Conservation (phyloP, 1,140 invertebrate species). For the Zaprionus lachaisei region DNA sequence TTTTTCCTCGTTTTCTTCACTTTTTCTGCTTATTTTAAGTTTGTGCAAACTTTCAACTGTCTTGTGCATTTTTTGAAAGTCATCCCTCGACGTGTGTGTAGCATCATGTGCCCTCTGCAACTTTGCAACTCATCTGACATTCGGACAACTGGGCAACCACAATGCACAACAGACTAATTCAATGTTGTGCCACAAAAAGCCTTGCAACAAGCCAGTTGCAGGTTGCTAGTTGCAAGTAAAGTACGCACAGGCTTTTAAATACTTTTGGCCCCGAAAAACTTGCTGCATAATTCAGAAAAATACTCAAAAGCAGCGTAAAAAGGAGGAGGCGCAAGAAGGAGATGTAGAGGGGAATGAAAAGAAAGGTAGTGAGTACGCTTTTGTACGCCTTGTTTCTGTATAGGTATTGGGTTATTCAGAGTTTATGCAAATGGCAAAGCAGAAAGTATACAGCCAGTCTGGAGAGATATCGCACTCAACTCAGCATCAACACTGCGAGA, state of each 20-base stretch:
- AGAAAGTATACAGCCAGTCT: background rate
- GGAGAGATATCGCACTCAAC: background rate
- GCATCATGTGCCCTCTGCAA: conserved; percentile 8
- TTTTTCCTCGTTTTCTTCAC: background rate
- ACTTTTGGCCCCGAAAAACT: conserved; percentile 53
- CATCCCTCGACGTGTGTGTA: background rate
- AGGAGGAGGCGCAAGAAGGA: background rate
- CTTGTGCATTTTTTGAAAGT: background rate
- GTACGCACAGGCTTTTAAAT: conserved; percentile 51
- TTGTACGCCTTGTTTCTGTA: background rate
- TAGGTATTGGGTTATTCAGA: background rate
- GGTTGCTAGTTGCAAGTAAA: conserved; percentile 41
- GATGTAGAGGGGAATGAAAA: background rate
- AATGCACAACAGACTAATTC: conserved; percentile 29
- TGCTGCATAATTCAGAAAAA: conserved; percentile 60
- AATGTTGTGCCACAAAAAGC: conserved; percentile 57
- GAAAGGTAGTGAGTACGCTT: background rate
- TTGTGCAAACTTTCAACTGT: conserved; percentile 4
- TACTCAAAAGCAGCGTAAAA: background rate
- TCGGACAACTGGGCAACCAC: conserved; percentile 41
- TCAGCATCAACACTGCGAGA: background rate
- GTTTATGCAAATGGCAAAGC: conserved; percentile 2
- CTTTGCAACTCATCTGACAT: conserved; percentile 1
- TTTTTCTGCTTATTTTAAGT: background rate
- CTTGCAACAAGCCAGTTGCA: conserved; percentile 28